A percentile compares a stretch with the other conserved stretches of the same genome.
Conservation (phyloP, 2,888 invertebrate species). For the Hemithea aestivaria region DNA sequence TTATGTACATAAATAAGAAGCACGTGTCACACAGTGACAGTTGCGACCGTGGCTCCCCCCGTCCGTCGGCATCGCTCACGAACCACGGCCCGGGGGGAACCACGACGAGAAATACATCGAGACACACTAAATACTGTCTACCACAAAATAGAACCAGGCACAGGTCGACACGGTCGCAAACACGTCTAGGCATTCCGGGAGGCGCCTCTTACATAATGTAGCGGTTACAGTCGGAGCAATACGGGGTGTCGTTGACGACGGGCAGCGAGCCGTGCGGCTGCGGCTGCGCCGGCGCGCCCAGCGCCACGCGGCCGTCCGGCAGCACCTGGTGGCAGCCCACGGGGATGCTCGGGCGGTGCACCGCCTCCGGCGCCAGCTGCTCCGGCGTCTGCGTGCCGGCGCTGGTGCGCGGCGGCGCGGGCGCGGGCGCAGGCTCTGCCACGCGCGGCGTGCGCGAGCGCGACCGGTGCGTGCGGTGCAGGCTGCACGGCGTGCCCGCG, state of each 20-base stretch:
- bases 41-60: slow-evolving; percentile 28
- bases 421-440: slow-evolving; percentile 58
- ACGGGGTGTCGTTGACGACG: slow-evolving; percentile 79
- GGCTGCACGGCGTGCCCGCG: slow-evolving; percentile 81
- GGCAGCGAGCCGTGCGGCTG: slow-evolving; percentile 50
- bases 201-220: slow-evolving; percentile 90
- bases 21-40: slow-evolving; percentile 19
- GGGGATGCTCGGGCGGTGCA: slow-evolving; percentile 74
- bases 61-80: slow-evolving; percentile 26
- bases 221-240: slow-evolving; percentile 92
- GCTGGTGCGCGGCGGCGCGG: slow-evolving; percentile 61
- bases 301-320: slow-evolving; percentile 73
- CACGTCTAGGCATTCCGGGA: slow-evolving; percentile 68
- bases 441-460: slow-evolving; percentile 65
- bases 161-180: slow-evolving; percentile 78
- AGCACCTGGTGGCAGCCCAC: slow-evolving; percentile 76
- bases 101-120: slow-evolving; percentile 47
- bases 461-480: slow-evolving; percentile 71
- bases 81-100: slow-evolving; percentile 30
- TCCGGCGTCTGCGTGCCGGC: slow-evolving; percentile 62
- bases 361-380: slow-evolving; percentile 50
- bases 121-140: slow-evolving; percentile 45
- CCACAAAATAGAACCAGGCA: slow-evolving; percentile 60
- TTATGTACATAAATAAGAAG: not conserved
- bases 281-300: slow-evolving; percentile 54